Evolutionary conservation across 2,797 vertebrate genomes (phyloP).

Genomic region (Paedocypris micromegethes): DNA sequence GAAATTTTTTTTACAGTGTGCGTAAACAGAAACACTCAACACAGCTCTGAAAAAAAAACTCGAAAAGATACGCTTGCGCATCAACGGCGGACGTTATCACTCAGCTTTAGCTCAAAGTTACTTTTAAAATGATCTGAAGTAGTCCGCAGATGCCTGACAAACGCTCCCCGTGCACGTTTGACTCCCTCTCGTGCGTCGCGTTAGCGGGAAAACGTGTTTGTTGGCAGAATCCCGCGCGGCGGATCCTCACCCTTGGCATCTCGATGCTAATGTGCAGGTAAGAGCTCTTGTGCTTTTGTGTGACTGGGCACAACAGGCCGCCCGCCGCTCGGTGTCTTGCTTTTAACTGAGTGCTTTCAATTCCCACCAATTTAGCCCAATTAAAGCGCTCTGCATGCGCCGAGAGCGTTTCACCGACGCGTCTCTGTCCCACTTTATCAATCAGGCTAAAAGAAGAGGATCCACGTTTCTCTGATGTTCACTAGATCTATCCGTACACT

Average conservation of each 20-base stretch:
- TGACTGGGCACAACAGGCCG: slow-evolving; percentile 49
- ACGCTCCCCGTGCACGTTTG: slow-evolving; percentile 60
- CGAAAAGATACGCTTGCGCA: neutral
- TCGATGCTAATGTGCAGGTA: slow-evolving; percentile 66
- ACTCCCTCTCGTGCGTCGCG: slow-evolving; percentile 57
- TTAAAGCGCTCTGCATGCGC: slow-evolving; percentile 63
- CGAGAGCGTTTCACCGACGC: slow-evolving; percentile 54
- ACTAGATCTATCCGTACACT: neutral
- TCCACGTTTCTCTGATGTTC: slow-evolving; percentile 41
- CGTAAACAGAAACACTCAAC: too few species aligned
- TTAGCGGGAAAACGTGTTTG: slow-evolving; percentile 55
- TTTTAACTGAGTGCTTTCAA: slow-evolving; percentile 67
- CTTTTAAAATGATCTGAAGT: slow-evolving; percentile 33
- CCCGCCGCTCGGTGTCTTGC: slow-evolving; percentile 56
- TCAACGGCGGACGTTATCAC: slow-evolving; percentile 7
- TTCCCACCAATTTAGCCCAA: slow-evolving; percentile 69
- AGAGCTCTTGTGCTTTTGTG: slow-evolving; percentile 56
- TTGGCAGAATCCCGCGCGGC: slow-evolving; percentile 61
- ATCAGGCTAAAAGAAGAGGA: slow-evolving; percentile 55
- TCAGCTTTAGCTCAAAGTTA: slow-evolving; percentile 6
- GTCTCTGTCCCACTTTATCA: slow-evolving; percentile 56
- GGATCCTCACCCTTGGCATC: slow-evolving; percentile 53
- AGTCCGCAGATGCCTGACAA: slow-evolving; percentile 41
- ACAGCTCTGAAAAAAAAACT: neutral
- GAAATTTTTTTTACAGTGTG: too few species aligned